phyloP scores from a whole-genome alignment of 2,797 vertebrate species.

The Pampus argenteus region DNA sequence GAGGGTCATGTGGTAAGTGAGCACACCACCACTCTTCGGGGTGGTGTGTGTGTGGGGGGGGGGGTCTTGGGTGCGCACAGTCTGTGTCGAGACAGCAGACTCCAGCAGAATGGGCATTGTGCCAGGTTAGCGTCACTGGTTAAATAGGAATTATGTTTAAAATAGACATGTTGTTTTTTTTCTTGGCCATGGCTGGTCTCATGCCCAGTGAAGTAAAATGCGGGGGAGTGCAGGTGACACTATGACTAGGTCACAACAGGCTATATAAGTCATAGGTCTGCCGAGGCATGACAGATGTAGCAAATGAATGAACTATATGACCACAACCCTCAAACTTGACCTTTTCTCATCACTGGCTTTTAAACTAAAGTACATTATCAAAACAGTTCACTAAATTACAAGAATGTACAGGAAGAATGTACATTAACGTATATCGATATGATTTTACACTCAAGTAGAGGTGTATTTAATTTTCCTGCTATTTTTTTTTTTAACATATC shows the following conservation, averaged over 20 bases:
- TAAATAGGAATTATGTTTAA: conserved; percentile 64
- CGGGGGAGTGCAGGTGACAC: conserved; percentile 53
- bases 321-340: conserved; percentile 31
- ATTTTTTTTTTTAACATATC: no score
- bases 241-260: conserved; percentile 44
- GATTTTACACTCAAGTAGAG: neutral
- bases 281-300: conserved; percentile 60
- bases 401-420: neutral
- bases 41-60: conserved; percentile 34
- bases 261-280: conserved; percentile 61
- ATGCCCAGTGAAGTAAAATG: conserved; percentile 32
- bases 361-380: conserved; percentile 13
- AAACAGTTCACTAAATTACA: conserved; percentile 10
- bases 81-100: conserved; percentile 51
- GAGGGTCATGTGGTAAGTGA: conserved; percentile 78
- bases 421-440: neutral
- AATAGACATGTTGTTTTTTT: conserved; percentile 44
- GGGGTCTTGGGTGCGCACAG: conserved; percentile 52
- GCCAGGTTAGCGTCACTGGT: conserved; percentile 64
- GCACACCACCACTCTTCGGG: conserved; percentile 57
- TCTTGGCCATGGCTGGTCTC: conserved; percentile 51
- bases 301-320: conserved; percentile 34
- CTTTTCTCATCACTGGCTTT: conserved; percentile 24
- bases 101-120: conserved; percentile 59
- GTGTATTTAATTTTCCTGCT: neutral